Base-by-base conservation (phyloP, 2,888 invertebrate genomes). In the Ferdinandea cuprea region DNA sequence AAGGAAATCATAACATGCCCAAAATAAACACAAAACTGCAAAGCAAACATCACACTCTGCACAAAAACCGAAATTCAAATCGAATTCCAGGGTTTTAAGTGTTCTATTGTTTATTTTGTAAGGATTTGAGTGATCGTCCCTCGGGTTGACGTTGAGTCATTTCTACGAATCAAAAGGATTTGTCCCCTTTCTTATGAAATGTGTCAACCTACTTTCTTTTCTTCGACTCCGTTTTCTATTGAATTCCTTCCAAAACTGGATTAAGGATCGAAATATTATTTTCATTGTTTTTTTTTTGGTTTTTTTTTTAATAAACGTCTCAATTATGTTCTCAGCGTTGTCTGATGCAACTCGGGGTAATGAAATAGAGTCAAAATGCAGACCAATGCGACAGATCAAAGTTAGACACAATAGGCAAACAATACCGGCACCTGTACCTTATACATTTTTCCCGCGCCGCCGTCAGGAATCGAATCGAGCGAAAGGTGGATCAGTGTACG, bases 291-390 rank as follows among this genome's bases (percentile, higher is more conserved):
- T n/a, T n/a, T n/a, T n/a, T n/a, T n/a, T 25, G 25, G 25, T 3
- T 13, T 37, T n/a, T 66, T 79, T 81, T 83, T 73, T 83, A 19
- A 83, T 83, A 78, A 78, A 83, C 78, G 83, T 73, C 68, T 83
- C 78, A 83, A 83, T 83, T 83, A 83, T 72, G 61, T 78, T 78
- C 78, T 78, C 83, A 83, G 78, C 83, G 78, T 68, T 73, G 83
- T 83, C 78, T 77, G 50, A 42, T 42, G 30, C 42, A 48, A 28
- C 48, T 25, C 13, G 9, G 17, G 3, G 15, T 5, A 13, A 40
- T 17, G 35, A 11, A 25, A 63, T 35, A 80, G 58, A 81, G 80
- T 71, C 80, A 63, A 17, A 73, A 56, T n/a, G 46, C 37, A 65
- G 48, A 72, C 44, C 59, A 68, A 61, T 58, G 63, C 69, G 65